These are phyloP conservation scores for Apis cerana DNA, from an alignment of 1,140 invertebrate genomes.

Conservation along the genomic window DNA sequence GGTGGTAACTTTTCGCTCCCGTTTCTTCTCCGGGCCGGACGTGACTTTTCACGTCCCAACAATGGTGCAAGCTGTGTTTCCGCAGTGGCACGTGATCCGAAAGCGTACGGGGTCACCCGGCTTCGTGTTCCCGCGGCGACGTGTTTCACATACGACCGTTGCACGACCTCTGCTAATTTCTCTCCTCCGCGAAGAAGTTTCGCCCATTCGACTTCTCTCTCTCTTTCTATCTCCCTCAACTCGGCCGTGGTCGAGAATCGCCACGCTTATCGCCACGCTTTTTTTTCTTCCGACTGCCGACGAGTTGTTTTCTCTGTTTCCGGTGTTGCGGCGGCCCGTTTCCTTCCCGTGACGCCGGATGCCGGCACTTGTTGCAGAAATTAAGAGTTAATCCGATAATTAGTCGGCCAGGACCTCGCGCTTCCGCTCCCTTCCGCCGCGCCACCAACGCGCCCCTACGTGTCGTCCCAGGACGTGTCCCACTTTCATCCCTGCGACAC, in stretches of 20 bases:
- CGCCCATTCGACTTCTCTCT: not conserved
- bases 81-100: slow-evolving; percentile 48
- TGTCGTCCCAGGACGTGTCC: not conserved
- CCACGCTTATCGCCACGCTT: not conserved
- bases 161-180: slow-evolving; percentile 34
- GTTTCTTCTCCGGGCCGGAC: slow-evolving; percentile 27
- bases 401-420: slow-evolving; percentile 31
- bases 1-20: not conserved
- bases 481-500: not conserved
- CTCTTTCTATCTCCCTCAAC: too few relatives aligned
- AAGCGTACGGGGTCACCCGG: slow-evolving; percentile 14
- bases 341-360: slow-evolving; percentile 42
- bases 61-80: slow-evolving; percentile 52
- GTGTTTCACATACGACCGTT: not conserved
- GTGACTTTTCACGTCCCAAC: slow-evolving; percentile 48
- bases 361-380: slow-evolving; percentile 54
- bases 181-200: slow-evolving; percentile 12
- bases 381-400: slow-evolving; percentile 52
- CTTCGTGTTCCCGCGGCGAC: not conserved
- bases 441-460: not conserved
- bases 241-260: not conserved
- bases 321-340: not conserved
- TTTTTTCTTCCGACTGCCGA: not conserved
- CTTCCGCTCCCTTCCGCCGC: slow-evolving; percentile 9
- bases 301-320: not conserved